Conservation (phyloP, 2,113 vertebrate species). For the Gobius niger region DNA sequence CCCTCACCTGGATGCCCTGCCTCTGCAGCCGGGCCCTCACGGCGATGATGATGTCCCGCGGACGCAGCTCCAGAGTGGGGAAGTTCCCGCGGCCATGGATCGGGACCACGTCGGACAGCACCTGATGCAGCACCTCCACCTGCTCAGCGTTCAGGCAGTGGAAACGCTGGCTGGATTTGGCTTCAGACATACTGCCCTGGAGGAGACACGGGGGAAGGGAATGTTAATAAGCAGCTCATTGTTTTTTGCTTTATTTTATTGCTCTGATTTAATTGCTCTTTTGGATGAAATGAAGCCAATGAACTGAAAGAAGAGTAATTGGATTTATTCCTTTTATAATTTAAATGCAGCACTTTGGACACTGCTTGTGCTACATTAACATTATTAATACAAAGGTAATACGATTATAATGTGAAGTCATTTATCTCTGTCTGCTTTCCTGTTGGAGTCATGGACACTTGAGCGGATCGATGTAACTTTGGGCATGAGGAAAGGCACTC, state of each 20-base stretch:
- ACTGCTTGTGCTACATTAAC: no score
- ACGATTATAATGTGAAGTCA: no score
- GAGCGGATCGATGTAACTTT: no score
- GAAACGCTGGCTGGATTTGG: conserved; percentile 83
- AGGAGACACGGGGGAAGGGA: background rate
- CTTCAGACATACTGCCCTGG: conserved; percentile 84
- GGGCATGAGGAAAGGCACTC: no score
- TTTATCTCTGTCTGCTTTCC: no score
- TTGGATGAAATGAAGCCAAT: background rate
- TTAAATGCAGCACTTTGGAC: no score
- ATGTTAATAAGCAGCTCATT: background rate
- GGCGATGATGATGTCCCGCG: conserved; percentile 88
- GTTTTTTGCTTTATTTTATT: background rate
- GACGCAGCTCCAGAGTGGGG: conserved; percentile 92
- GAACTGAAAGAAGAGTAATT: no score
- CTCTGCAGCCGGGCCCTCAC: conserved; percentile 85
- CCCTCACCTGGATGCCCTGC: conserved; percentile 85
- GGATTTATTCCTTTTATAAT: no score
- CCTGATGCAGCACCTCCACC: conserved; percentile 80
- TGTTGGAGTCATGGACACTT: no score
- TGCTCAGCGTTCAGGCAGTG: conserved; percentile 90
- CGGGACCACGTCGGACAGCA: conserved; percentile 88
- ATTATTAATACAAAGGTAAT: no score
- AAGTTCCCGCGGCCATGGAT: conserved; percentile 96
- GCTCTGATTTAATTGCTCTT: background rate